phyloP scores from a whole-genome alignment of 2,888 invertebrate species.

The Ophion costatus region DNA sequence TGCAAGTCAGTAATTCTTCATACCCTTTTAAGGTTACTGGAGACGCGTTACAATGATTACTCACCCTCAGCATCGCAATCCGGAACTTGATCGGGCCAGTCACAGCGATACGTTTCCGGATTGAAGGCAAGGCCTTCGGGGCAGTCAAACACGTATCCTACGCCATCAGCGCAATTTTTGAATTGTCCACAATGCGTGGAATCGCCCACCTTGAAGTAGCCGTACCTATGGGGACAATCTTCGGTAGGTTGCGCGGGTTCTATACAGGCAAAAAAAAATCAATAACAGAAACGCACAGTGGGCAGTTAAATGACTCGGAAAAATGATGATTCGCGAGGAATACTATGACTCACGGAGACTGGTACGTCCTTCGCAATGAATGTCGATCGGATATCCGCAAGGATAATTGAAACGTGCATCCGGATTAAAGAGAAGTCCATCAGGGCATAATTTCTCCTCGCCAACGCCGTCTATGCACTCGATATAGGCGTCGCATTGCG shows the following conservation, averaged over 20 bases:
- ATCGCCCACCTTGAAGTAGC: slow-evolving; percentile 90
- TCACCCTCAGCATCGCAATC: slow-evolving; percentile 93
- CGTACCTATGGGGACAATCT: slow-evolving; percentile 93
- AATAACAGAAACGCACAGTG: neutral
- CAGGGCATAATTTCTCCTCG: slow-evolving; percentile 91
- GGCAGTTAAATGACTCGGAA: neutral
- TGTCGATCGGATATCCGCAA: slow-evolving; percentile 93
- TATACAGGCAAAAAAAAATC: slow-evolving; percentile 75
- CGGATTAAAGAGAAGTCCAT: slow-evolving; percentile 92
- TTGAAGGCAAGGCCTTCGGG: slow-evolving; percentile 94
- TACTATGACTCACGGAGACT: slow-evolving; percentile 81
- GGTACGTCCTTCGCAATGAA: slow-evolving; percentile 89
- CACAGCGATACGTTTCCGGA: slow-evolving; percentile 90
- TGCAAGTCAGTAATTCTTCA: too few species aligned
- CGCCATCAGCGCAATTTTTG: slow-evolving; percentile 92
- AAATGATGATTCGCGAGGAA: neutral
- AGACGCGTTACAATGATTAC: neutral
- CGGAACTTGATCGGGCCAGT: slow-evolving; percentile 94
- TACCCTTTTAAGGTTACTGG: too few species aligned
- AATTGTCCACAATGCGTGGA: slow-evolving; percentile 90
- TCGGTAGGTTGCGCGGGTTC: slow-evolving; percentile 90
- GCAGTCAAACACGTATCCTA: slow-evolving; percentile 89
- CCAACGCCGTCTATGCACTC: slow-evolving; percentile 90
- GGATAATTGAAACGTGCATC: slow-evolving; percentile 89
- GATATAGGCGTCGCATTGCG: slow-evolving; percentile 90